phyloP scores from a whole-genome alignment of 2,113 vertebrate species.

The Fulmarus glacialis region DNA sequence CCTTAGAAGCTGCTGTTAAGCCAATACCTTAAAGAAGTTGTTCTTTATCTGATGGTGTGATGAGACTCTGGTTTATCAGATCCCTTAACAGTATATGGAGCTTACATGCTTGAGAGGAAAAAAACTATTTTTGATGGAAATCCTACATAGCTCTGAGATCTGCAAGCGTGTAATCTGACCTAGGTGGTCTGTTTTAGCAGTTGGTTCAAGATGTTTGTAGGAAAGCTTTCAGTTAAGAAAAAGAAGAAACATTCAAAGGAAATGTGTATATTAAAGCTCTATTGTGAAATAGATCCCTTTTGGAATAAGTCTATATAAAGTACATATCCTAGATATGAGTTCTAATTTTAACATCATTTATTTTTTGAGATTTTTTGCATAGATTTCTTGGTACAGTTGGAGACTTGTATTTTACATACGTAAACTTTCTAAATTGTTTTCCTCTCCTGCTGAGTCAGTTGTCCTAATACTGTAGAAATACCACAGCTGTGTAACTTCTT shows the following conservation, averaged over 20 bases:
- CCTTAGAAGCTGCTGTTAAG: background rate
- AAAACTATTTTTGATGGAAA: background rate
- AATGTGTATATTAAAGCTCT: background rate
- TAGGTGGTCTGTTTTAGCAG: background rate
- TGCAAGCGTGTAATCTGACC: background rate
- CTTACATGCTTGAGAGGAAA: background rate
- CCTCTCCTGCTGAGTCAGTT: background rate
- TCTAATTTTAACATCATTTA: background rate
- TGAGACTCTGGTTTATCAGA: background rate
- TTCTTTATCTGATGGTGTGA: background rate
- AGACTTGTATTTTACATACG: background rate
- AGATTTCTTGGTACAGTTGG: background rate
- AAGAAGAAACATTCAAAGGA: background rate
- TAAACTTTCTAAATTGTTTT: background rate
- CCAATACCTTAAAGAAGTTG: background rate
- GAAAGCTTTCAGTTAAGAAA: background rate
- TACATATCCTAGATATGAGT: background rate
- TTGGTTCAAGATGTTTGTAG: background rate
- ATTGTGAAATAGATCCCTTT: background rate
- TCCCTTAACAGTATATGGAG: background rate
- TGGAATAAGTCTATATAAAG: background rate
- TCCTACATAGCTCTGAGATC: background rate
- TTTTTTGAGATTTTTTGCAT: background rate
- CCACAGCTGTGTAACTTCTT: background rate
- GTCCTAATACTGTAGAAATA: background rate